Base-by-base conservation (phyloP, 2,113 vertebrate species). In the Seriola rivoliana region DNA sequence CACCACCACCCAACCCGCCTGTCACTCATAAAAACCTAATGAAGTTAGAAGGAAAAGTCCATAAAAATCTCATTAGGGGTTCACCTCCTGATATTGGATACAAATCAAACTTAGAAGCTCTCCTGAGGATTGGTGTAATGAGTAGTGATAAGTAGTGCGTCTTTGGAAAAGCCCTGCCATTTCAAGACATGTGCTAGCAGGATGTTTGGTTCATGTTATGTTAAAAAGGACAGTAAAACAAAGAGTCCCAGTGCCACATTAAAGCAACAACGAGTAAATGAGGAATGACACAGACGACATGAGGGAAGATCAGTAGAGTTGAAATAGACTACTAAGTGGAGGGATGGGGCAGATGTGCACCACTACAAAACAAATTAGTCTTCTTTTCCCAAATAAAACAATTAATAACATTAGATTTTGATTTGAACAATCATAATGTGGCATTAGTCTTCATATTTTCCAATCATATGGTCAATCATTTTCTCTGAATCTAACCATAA, bases 1-100 rank as follows among this genome's bases (percentile, higher is more conserved):
- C 44, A 11, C 29, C 29, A 29, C 42, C 46, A 16, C 73, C 32
- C 23, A 23, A 5, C 67, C 42, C n/a, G 4, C 48, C 72, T 40
- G 42, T 90, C 80, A 88, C 91, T 95, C 94, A 95, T 95, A 93
- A 95, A 96, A 96, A 88, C 84, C 92, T 93, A 94, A 95, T 95
- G 94, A 95, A 92, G 91, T 92, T 90, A 77, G 88, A 81, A 38
- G 75, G 82, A 92, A 92, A 93, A 93, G 78, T 92, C 91, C 88
- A 93, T 93, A 93, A 93, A 93, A 94, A 89, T 92, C 92, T 93
- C 90, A 94, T 94, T 91, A 91, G 84, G 92, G 67, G 71, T 88
- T 91, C 88, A 87, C 80, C 85, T 91, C 85, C 73, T 89, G 91
- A 92, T 91, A 93, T 85, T 70, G 87, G 89, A 89, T 92, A 93